phyloP scores from a whole-genome alignment of 2,888 invertebrate species.

The Molorchus minor region DNA sequence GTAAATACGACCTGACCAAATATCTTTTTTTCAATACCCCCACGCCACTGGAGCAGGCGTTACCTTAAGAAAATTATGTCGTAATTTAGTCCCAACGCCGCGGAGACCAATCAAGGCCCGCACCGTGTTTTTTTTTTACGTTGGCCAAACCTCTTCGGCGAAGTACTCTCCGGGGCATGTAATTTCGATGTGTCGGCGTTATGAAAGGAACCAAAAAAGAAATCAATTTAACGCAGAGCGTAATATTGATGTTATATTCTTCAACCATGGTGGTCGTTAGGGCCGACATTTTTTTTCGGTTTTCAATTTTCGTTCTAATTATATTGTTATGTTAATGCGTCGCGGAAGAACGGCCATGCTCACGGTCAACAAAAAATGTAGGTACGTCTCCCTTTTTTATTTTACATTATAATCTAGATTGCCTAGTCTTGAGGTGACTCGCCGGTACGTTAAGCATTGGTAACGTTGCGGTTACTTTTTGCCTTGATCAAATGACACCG shows the following conservation, averaged over 20 bases:
- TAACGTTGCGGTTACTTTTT: too few species aligned
- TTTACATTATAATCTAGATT: slow-evolving; percentile 3
- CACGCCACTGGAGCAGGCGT: too few species aligned
- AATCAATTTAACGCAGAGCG: slow-evolving; percentile 17
- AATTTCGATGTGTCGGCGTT: slow-evolving; percentile 30
- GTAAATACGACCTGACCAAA: too few species aligned
- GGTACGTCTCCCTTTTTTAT: not conserved
- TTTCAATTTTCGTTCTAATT: slow-evolving; percentile 12
- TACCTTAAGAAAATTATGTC: slow-evolving; percentile 2
- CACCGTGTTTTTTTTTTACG: slow-evolving; percentile 10
- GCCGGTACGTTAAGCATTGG: too few species aligned
- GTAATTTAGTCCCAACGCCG: slow-evolving; percentile 3
- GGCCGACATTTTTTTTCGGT: slow-evolving; percentile 1
- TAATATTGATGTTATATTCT: slow-evolving; percentile 31
- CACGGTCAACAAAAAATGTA: not conserved
- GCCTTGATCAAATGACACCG: too few species aligned
- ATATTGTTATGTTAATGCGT: slow-evolving; percentile 2
- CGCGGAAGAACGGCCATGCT: not conserved
- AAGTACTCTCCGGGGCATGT: slow-evolving; percentile 30
- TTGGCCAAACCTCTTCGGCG: too few species aligned
- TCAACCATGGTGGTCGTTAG: slow-evolving; percentile 3
- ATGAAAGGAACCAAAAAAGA: slow-evolving; percentile 25
- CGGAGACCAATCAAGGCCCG: slow-evolving; percentile 1
- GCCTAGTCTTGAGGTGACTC: not conserved
- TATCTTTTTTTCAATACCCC: too few species aligned